phyloP scores from a whole-genome alignment of 2,888 invertebrate genomes.

The Allolobophora icterica region DNA sequence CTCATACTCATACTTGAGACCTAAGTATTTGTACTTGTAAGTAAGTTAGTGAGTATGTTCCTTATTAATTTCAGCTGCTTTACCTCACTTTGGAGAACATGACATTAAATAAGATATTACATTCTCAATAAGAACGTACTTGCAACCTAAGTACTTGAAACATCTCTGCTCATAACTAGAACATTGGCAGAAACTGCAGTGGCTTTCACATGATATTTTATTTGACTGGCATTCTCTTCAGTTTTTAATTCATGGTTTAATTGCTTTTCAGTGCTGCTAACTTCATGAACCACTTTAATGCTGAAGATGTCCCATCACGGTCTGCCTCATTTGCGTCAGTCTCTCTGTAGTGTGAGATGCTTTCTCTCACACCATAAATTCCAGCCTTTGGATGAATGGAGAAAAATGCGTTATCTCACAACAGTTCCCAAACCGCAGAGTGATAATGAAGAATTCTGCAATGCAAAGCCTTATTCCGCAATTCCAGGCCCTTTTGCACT shows the following conservation, averaged over 20 bases:
- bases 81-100: too few relatives aligned
- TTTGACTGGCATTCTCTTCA: neutral
- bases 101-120: too few relatives aligned
- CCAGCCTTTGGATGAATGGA: neutral
- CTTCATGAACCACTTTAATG: neutral
- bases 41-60: too few relatives aligned
- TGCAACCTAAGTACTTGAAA: too few relatives aligned
- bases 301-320: neutral
- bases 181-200: neutral
- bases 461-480: slow-evolving; percentile 4
- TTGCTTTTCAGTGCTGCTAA: neutral
- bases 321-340: neutral
- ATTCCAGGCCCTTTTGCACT: neutral
- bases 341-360: neutral
- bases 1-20: too few relatives aligned
- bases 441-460: neutral
- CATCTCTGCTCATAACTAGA: too few relatives aligned
- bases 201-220: neutral
- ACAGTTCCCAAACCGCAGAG: neutral
- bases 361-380: neutral
- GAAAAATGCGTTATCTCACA: neutral
- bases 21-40: too few relatives aligned
- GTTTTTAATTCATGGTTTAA: neutral
- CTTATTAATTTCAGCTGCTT: too few relatives aligned
- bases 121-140: too few relatives aligned